Evolutionary conservation across 2,113 vertebrate genomes (phyloP), one percentile per base, ranked within the genome.

Genomic region (Athene noctua): DNA sequence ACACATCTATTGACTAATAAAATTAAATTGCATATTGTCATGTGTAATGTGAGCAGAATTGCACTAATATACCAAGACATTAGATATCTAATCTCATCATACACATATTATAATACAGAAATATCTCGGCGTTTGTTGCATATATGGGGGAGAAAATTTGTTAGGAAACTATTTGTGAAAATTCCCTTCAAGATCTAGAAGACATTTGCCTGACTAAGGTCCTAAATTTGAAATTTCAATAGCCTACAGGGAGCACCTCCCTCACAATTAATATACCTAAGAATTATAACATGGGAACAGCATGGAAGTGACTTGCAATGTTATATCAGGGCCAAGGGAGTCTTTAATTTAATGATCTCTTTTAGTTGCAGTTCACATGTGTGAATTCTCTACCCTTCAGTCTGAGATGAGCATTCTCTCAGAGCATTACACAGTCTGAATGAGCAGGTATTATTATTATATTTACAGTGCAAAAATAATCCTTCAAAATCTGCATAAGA

Each of bases 241-340:
- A 86, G 89, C 47, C 92, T 92, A 83, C 14, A 52, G 96, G 86
- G 96, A 96, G 3, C 51, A 71, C 55, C 79, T 96, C 82, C 80
- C 32, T 96, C 72, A 90, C 92, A 96, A 90, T 94, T 96, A 96
- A 97, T 88, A 93, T 86, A 80, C 36, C 59, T 63, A 96, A 94
- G 88, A 97, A 95, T 97, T 96, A 93, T 86, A 93, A 96, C 85
- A 93, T 86, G 68, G 61, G 82, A 95, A 84, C 79, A 95, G 88
- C 92, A 92, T 71, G 67, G 74, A 94, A 94, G 72, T 93, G 67
- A 92, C 88, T 96, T 83, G 51, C 52, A 92, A 93, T 96, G 88
- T 94, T 96, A 81, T 96, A 96, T 88, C 82, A 88, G 87, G 75
- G 51, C 86, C 95, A 70, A 78, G 85, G 95, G 92, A 96, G 55